Conservation (phyloP, 2,113 vertebrate genomes). For the Planiliza haematocheilus region DNA sequence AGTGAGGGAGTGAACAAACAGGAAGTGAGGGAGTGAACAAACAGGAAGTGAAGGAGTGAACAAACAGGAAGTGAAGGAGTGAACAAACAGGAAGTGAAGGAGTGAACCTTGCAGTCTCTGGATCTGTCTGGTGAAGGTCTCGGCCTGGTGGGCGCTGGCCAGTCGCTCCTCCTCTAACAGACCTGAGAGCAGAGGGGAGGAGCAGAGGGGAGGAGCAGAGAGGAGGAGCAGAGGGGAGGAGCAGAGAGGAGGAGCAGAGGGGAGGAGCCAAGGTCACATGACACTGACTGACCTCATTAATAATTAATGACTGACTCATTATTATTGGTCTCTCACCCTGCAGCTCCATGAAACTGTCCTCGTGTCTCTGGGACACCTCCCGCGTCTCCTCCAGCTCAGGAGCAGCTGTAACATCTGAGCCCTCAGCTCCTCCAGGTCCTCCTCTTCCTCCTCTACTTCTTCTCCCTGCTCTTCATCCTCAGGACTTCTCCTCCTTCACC, state of each 20-base stretch:
- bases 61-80: neutral
- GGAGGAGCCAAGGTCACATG: too few species aligned
- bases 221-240: too few species aligned
- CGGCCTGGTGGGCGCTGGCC: conserved; percentile 88
- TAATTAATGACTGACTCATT: too few species aligned
- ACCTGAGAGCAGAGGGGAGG: conserved; percentile 77
- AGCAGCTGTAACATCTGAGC: conserved; percentile 85
- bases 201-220: too few species aligned
- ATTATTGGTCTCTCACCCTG: conserved; percentile 58
- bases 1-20: too few species aligned
- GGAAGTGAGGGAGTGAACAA: too few species aligned
- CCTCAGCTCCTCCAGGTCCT: conserved; percentile 80
- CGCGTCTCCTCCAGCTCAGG: conserved; percentile 86
- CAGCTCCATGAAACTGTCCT: conserved; percentile 84
- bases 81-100: too few species aligned
- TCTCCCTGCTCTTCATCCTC: conserved; percentile 26
- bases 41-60: too few species aligned
- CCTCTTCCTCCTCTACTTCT: conserved; percentile 47
- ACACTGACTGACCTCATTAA: too few species aligned
- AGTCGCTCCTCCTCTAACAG: conserved; percentile 89
- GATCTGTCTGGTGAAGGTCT: conserved; percentile 87
- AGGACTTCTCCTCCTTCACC: conserved; percentile 56
- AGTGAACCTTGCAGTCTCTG: conserved; percentile 83
- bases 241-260: neutral
- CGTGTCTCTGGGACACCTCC: conserved; percentile 83